Conservation (phyloP, 2,888 invertebrate species). For the Orchesellides sinensis region DNA sequence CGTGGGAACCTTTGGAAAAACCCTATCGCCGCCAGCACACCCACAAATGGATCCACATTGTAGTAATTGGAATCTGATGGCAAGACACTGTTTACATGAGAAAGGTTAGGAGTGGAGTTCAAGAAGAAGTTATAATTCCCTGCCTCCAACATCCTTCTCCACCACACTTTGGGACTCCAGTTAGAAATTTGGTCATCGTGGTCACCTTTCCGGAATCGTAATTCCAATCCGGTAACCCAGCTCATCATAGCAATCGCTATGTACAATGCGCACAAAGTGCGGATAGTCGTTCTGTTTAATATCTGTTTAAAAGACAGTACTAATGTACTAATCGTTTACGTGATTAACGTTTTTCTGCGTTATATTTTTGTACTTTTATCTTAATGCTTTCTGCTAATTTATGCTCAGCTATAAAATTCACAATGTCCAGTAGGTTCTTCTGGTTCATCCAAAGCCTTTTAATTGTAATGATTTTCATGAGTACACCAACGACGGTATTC, state of each 20-base stretch:
- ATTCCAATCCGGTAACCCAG: constrained; percentile 1
- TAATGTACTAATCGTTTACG: too few relatives aligned
- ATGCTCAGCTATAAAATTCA: background rate
- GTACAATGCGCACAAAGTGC: background rate
- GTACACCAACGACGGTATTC: background rate
- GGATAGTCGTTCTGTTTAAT: too few relatives aligned
- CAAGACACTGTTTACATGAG: too few relatives aligned
- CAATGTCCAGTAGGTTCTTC: background rate
- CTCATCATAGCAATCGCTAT: background rate
- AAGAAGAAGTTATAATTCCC: background rate
- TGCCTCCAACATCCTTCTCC: background rate
- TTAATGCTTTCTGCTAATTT: background rate
- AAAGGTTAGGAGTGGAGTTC: too few relatives aligned
- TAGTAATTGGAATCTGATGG: background rate
- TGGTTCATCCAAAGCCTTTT: constrained; percentile 9
- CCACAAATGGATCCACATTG: background rate
- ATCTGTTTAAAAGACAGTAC: too few relatives aligned
- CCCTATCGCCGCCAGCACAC: background rate
- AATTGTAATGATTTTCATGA: background rate
- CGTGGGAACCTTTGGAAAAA: constrained; percentile 6
- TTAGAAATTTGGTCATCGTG: constrained; percentile 1
- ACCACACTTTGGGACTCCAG: constrained; percentile 1
- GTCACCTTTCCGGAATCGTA: background rate
- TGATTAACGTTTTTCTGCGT: too few relatives aligned
- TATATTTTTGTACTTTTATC: too few relatives aligned